phyloP scores from a whole-genome alignment of 2,113 vertebrate genomes.

The Pterocles orientalis region DNA sequence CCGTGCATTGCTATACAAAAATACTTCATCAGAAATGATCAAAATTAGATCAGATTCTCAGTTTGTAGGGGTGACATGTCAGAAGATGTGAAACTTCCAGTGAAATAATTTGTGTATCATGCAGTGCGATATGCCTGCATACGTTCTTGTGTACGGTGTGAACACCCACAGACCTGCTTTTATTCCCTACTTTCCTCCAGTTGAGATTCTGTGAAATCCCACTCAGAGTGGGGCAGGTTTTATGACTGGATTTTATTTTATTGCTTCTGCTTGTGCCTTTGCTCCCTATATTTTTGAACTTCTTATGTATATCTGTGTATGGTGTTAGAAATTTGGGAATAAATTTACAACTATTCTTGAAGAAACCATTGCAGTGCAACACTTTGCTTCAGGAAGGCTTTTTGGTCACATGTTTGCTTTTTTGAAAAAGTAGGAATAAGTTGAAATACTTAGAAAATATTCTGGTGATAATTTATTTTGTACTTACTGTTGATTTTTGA shows the following conservation, averaged over 20 bases:
- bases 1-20: accelerated
- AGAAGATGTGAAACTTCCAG: neutral
- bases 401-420: neutral
- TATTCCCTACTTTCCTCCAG: neutral
- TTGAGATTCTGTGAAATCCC: constrained; percentile 22
- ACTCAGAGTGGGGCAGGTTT: neutral
- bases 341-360: neutral
- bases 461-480: neutral
- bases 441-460: neutral
- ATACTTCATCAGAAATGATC: neutral
- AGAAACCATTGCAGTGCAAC: neutral
- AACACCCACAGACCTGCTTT: neutral
- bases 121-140: neutral
- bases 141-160: neutral
- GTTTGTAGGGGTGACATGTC: neutral
- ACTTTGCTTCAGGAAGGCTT: neutral
- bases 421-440: neutral
- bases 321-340: neutral
- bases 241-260: neutral
- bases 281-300: neutral
- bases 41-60: neutral
- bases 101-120: neutral
- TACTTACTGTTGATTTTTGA: neutral
- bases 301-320: neutral
- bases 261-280: neutral